phyloP scores from a whole-genome alignment of 92 coral and sea anemone genomes.

The Galaxea fascicularis region DNA sequence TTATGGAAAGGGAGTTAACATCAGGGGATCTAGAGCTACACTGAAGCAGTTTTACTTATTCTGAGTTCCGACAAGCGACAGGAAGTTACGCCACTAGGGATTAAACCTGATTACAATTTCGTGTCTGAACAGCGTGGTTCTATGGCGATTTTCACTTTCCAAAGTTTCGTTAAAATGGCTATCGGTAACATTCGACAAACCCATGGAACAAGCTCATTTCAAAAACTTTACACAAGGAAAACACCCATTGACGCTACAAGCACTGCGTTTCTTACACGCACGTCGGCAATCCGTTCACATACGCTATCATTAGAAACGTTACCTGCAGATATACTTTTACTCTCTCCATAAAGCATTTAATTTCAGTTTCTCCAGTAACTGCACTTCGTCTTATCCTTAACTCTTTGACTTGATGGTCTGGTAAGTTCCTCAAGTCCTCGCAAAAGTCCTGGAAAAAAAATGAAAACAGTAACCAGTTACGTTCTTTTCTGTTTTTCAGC shows the following conservation, averaged over 20 bases:
- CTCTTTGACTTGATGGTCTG: conserved; percentile 65
- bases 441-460: conserved; percentile 75
- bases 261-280: no score
- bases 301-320: no score
- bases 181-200: no score
- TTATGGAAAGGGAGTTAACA: background rate
- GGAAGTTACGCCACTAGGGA: background rate
- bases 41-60: background rate
- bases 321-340: conserved; percentile 86
- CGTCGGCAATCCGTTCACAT: no score
- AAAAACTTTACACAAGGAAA: no score
- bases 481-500: no score
- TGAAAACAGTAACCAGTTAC: background rate
- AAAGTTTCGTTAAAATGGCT: no score
- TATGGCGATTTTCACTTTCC: no score
- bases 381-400: conserved; percentile 87
- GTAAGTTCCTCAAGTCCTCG: conserved; percentile 76
- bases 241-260: no score
- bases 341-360: conserved; percentile 86
- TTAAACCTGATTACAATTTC: background rate
- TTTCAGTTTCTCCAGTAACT: conserved; percentile 88
- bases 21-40: background rate
- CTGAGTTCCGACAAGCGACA: background rate
- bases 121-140: background rate
- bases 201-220: no score